Base-by-base conservation (phyloP, 2,113 vertebrate species). In the Rhea americana region DNA sequence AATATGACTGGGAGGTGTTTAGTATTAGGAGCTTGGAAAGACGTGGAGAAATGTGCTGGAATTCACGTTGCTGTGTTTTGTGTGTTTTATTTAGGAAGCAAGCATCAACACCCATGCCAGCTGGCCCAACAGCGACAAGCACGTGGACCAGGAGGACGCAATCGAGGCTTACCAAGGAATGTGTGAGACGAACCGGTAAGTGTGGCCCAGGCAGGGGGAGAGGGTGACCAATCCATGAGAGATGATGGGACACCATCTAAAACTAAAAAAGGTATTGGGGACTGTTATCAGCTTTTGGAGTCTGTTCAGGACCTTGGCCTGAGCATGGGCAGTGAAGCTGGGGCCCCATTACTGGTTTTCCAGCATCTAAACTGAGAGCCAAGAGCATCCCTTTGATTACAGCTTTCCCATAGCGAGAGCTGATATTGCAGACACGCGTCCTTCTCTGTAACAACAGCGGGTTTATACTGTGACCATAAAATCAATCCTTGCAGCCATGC, bases 101-200 rank as follows among this genome's bases (percentile, higher is more conserved):
- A 89, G 12, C 58, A 84, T 91, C 58, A 77, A 91, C 55, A 75
- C 77, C 41, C 91, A 50, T 5, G 89, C 97, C 65, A 98, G 97
- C 39, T 98, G 97, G 97, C 97, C 97, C 2, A 97, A 97, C 97
- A 98, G 98, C 10, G 98, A 98, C 72, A 98, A 97, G 82, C 96
- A 98, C 2, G 58, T 98, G 9, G 98, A 99, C 68, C 97, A 96
- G 86, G 98, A 98, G 26, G 98, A 99, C 0, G 98, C 94, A 0
- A 96, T 98, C 1, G 95, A 97, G 82, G 98, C 98, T 8, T 98
- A 98, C 63, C 98, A 98, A 18, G 98, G 98, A 16, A 95, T 99
- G 84, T 98, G 96, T 5, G 98, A 99, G 97, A 98, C 98, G 3
- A 99, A 99, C 77, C 97, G 97, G 99, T 99, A 98, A 97, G 96